Base-by-base conservation (phyloP, 2,113 vertebrate genomes). In the Syngnathoides biaculeatus region DNA sequence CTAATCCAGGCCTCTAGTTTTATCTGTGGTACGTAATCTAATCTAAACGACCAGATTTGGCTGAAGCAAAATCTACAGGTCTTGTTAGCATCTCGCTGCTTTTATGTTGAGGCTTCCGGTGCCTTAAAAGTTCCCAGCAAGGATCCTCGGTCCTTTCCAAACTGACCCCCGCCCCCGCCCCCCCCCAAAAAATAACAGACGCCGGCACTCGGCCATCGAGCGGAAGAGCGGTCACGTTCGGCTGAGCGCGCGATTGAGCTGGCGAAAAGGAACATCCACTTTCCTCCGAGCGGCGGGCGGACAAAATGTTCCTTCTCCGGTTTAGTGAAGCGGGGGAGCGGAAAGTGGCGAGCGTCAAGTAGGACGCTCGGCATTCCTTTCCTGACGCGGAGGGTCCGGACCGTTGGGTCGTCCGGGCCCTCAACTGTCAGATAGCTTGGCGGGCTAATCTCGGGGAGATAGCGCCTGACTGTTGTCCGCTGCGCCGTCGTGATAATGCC, bases 311-410 rank as follows among this genome's bases (percentile, higher is more conserved):
- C 78, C 82, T 68, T 83, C 79, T 80, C 64, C 67, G 52, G 73
- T 84, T 86, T 78, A 77, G 78, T 84, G 30, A 35, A 35, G 4
- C 30, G 30, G 30, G 30, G 30, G 3, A 35, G 30, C 30, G 30
- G 83, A 80, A 71, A 85, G 77, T 79, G 74, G 71, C 80, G 78
- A 85, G 83, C 73, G 86, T 86, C 86, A 19, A 78, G 79, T 76
- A 77, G 67, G 86, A 64, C 85, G 87, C 78, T 87, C 71, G 85
- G 79, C 77, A 70, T 83, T 84, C 83, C 79, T 85, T 83, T 84
- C 83, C 79, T 85, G 72, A 73, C 79, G 79, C 40, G 60, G 17
- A 17, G 45, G 1, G 13, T 13, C 13, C 13, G 5, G 15, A 47
- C 30, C 30, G 30, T 64, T 39, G 72, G 72, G 45, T 20, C 58